These are phyloP conservation scores for Sanderia malayensis DNA, from an alignment of 30 jellyfish, hydroid and myxozoan genomes.

Conservation along the genomic window DNA sequence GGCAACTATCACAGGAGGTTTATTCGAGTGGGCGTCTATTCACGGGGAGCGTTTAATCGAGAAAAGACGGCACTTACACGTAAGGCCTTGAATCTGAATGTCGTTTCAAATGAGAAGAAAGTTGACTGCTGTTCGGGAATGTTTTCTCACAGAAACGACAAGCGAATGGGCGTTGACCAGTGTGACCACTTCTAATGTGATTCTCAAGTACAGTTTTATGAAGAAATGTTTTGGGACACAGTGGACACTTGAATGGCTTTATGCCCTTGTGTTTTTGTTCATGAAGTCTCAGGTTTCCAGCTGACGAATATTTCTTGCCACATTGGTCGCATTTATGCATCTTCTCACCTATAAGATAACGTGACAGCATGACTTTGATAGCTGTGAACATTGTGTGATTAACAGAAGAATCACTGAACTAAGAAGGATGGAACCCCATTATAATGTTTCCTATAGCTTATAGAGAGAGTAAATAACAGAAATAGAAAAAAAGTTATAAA, in stretches of 20 bases:
- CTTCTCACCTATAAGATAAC: conserved; percentile 76
- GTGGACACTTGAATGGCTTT: conserved; percentile 50
- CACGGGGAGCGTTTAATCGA: too few species aligned
- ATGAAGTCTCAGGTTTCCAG: conserved; percentile 66
- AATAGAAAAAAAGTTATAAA: too few species aligned
- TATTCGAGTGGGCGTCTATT: too few species aligned
- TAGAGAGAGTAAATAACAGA: too few species aligned
- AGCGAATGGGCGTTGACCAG: conserved; percentile 77
- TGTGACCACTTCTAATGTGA: conserved; percentile 77
- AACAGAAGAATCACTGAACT: too few species aligned
- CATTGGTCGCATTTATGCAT: conserved; percentile 74
- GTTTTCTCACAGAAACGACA: conserved; percentile 73
- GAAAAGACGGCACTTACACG: conserved; percentile 45
- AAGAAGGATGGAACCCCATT: too few species aligned
- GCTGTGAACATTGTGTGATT: too few species aligned
- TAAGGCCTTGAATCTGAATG: conserved; percentile 85
- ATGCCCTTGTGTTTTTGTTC: conserved; percentile 67
- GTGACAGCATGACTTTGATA: too few species aligned
- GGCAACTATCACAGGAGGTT: too few species aligned
- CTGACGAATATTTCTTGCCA: conserved; percentile 70
- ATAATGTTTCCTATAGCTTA: too few species aligned
- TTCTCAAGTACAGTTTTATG: conserved; percentile 76
- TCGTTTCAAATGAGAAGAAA: conserved; percentile 71
- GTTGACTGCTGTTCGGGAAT: conserved; percentile 81
- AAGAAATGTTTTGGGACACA: conserved; percentile 75